Base-by-base conservation (phyloP, 1,140 invertebrate genomes). In the Globodera rostochiensis region DNA sequence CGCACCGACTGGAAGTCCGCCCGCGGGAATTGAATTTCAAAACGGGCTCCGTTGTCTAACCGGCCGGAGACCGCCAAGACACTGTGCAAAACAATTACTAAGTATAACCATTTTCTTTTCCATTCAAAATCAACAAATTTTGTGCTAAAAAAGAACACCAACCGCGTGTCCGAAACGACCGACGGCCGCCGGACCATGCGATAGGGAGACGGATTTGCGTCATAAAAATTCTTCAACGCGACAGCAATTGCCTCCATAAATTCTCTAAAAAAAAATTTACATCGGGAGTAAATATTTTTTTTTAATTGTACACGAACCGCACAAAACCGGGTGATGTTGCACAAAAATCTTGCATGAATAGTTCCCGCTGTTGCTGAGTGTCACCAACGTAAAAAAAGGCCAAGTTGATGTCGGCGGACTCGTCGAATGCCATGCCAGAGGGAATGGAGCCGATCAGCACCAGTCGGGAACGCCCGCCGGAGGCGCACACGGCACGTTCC, bases 171-270 rank as follows among this genome's bases (percentile, higher is more conserved):
- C 21, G 4, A 36, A 71, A 71, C 4, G n/a, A 45, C 25, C 25
- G 11, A 11, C 57, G 57, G 57, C 57, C 11, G 11, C 19, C 19
- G 57, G 1, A 3, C 11, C 57, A 60, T 60, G 11, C 11, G 57
- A 19, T 15, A 60, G 5, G 1, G 4, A 1, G 57, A 60, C 57
- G 57, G 3, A 19, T 60, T 11, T 15, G 57, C 15, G 57, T 60
- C 15, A 15, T 15, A 11, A 5, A 19, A 60, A 6, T 60, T 19
- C 5, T 19, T 25, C 19, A 85, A 7, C 9, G 80, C 47, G 47
- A 82, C 83, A 7, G 49, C 79, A 19, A 83, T 64, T 69, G 76
- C 46, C 57, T 86, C 57, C 74, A 80, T 75, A 82, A 84, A 84
- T 13, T n/a, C 9, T 21, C 83, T 84, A 19, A 60, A 60, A 15